Conservation (phyloP, 64 coral and sea anemone genomes). For the Orbicella faveolata region DNA sequence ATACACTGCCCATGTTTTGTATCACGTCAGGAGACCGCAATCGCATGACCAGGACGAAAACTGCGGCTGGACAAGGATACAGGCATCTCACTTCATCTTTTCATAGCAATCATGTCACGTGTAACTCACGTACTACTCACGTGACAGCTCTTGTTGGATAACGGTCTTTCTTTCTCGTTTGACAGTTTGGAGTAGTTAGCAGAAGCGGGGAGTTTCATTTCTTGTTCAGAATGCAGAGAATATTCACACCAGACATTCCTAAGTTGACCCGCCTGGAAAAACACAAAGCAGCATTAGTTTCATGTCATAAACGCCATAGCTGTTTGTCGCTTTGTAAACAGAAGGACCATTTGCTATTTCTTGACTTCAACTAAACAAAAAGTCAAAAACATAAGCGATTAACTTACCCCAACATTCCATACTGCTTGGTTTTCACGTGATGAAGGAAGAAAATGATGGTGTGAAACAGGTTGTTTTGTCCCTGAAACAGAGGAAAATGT, state of each 20-base stretch:
- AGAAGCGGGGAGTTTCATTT: slow-evolving; percentile 33
- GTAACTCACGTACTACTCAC: not conserved
- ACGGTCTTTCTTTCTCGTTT: not conserved
- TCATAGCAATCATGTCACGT: not conserved
- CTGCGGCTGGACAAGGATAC: not conserved
- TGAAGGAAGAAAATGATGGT: slow-evolving; percentile 85
- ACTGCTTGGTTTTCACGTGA: slow-evolving; percentile 78
- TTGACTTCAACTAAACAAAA: not conserved
- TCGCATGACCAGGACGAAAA: not conserved
- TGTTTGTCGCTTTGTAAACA: not conserved
- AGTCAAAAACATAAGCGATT: not conserved
- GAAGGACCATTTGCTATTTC: too few species aligned
- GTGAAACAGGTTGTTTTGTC: slow-evolving; percentile 90
- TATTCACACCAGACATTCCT: slow-evolving; percentile 79
- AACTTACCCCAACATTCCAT: slow-evolving; percentile 91
- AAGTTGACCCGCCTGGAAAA: slow-evolving; percentile 76
- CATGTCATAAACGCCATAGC: not conserved
- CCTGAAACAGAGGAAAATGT: slow-evolving; percentile 49
- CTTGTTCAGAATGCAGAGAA: slow-evolving; percentile 82
- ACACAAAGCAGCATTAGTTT: not conserved
- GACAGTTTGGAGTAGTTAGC: not conserved
- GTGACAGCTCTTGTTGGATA: not conserved
- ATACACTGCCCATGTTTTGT: too few species aligned
- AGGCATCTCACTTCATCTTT: not conserved
- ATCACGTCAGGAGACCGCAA: not conserved